Percentiles rank a stretch among this genome's conserved stretches.
Conservation (phyloP, 2,113 vertebrate genomes). For the rabbit (Oryctolagus cuniculus) region mOryCun1.1 NC_091452.1:17397001-17397500, state of each 20-base stretch:
- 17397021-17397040: not conserved
- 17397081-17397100: not conserved
- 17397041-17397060: not conserved
- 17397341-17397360: not conserved
- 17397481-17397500: not conserved
- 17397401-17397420: not conserved
- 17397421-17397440: conserved; percentile 15
- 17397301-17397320: not conserved
- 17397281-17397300: not conserved
- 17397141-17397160: conserved; percentile 11
- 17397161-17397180: conserved; percentile 49
- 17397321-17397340: not conserved
- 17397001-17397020: not conserved
- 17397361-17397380: conserved; percentile 16
- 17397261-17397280: not conserved
- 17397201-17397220: conserved; percentile 50
- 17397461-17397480: conserved; percentile 15
- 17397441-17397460: not conserved
- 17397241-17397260: not conserved
- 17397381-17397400: conserved; percentile 53
- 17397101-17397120: not conserved
- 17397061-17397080: not conserved
- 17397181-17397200: conserved; percentile 56
- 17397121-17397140: not conserved
- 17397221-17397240: not conserved